Base-by-base conservation (phyloP, 1,140 invertebrate genomes). In the Thaumatotibia leucotreta region DNA sequence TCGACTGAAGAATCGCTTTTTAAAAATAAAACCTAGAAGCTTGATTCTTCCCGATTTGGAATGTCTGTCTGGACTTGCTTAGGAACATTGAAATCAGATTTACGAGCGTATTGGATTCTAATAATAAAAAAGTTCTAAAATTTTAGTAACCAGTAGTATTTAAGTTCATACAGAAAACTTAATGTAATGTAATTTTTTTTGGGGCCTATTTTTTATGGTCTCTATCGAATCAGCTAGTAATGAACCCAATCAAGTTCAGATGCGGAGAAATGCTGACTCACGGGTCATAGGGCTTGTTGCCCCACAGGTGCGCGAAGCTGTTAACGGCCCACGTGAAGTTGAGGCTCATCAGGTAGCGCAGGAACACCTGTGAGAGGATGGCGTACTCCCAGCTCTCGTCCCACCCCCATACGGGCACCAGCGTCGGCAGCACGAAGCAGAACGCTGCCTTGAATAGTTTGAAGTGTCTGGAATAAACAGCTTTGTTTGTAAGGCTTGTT, bases 291-390 rank as follows among this genome's bases (percentile, higher is more conserved):
- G 97, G 97, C 72, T 94, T 94, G 74, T 93, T 93, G 24, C 97
- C 97, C 92, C 93, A 96, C 71, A 96, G 92, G 80, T 98, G 97
- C 20, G 97, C 97, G 64, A 95, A 94, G 78, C 95, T 96, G 86
- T 99, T 99, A 29, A 99, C 97, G 4, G 95, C 91, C 96, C 97
- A 98, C 10, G 97, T 98, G 66, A 94, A 94, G 90, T 99, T 96
- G 50, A 99, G 92, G 10, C 92, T 93, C 68, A 94, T 79, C 6
- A 94, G 91, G 84, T 98, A 98, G n/a, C 97, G 94, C 22, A 96
- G 82, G 0, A 95, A 82, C 20, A 91, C 93, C 73, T 93, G 92
- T 4, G 93, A 92, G 72, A 94, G 91, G 65, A 94, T 94, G 10
- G 93, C 91, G 79, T 80, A 92, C 11, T 77, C 77, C 86, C 94